Conservation (phyloP, 2,797 vertebrate species). For the Amblyraja radiata region DNA sequence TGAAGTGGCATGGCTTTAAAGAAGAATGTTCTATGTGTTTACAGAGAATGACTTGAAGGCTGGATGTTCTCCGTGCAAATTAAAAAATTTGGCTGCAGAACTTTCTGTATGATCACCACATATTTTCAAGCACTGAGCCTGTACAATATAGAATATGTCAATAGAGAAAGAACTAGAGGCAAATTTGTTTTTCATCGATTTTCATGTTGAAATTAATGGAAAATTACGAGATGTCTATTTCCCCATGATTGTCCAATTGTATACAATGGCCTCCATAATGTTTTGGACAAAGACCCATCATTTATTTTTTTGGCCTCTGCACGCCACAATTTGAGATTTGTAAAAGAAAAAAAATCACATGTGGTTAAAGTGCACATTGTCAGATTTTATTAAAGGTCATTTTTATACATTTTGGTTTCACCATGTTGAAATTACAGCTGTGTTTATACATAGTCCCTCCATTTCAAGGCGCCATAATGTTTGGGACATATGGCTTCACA, state of each 20-base stretch:
- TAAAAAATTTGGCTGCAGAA: slow-evolving; percentile 12
- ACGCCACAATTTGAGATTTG: too few relatives aligned
- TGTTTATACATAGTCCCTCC: too few relatives aligned
- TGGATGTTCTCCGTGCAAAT: slow-evolving; percentile 1
- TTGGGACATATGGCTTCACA: too few relatives aligned
- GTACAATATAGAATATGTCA: background rate
- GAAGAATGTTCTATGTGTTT: background rate
- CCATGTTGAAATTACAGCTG: too few relatives aligned
- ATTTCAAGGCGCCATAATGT: too few relatives aligned
- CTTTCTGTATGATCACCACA: background rate
- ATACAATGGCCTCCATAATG: background rate
- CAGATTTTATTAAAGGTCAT: too few relatives aligned
- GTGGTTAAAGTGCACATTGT: too few relatives aligned
- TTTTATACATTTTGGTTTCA: too few relatives aligned
- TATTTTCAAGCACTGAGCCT: background rate
- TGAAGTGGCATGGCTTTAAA: background rate
- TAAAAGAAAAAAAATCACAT: too few relatives aligned
- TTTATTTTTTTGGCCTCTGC: too few relatives aligned
- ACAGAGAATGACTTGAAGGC: background rate
- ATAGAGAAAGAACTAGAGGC: slow-evolving; percentile 2
- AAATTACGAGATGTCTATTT: background rate
- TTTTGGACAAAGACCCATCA: too few relatives aligned
- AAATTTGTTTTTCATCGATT: background rate
- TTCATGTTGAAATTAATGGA: background rate
- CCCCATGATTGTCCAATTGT: background rate